Evolutionary conservation across 2,888 invertebrate genomes (phyloP), one percentile per base, ranked within the genome.

Genomic region (Dasypolia templi): DNA sequence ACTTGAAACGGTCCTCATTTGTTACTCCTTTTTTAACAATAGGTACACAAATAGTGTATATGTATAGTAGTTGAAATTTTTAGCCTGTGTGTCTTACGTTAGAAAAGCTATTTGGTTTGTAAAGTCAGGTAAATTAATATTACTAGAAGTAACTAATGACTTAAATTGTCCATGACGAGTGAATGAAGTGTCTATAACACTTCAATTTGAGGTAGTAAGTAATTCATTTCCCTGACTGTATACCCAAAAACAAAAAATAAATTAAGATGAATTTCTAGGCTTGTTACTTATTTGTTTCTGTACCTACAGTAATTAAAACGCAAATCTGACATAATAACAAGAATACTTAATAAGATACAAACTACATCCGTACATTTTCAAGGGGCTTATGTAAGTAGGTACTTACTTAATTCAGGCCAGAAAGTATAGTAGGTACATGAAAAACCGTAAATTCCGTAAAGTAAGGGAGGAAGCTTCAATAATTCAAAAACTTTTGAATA

Each of bases 401-500:
- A n/a, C n/a, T n/a, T n/a, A 58, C 56, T 44, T 74, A 79, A 83
- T 83, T 55, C 58, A 61, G 55, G 32, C 46, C 69, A 35, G 19
- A 69, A 72, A 59, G 63, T 62, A 29, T 9, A 71, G 32, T 53
- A 51, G 11, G 39, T 26, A 42, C 12, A 42, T n/a, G n/a, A 32
- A 68, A 46, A 75, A 26, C 69, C 66, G 72, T 72, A 69, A 55
- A 75, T 70, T 59, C 42, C 32, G n/a, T 67, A 55, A 64, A 69
- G 26, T 62, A 39, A n/a, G 61, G 42, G 64, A 66, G 62, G n/a
- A 74, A 69, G 58, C 68, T 35, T 66, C 46, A 79, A 63, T 78
- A 59, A 58, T 81, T 82, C 42, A 82, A 81, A 74, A 81, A 79
- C n/a, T 67, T 79, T 26, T 64, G 64, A 68, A 67, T 76, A n/a